Percentiles rank a stretch among this genome's conserved stretches.
These are phyloP conservation scores for Thecophora atra DNA, from an alignment of 2,888 invertebrate species.

Conservation along the genomic window DNA sequence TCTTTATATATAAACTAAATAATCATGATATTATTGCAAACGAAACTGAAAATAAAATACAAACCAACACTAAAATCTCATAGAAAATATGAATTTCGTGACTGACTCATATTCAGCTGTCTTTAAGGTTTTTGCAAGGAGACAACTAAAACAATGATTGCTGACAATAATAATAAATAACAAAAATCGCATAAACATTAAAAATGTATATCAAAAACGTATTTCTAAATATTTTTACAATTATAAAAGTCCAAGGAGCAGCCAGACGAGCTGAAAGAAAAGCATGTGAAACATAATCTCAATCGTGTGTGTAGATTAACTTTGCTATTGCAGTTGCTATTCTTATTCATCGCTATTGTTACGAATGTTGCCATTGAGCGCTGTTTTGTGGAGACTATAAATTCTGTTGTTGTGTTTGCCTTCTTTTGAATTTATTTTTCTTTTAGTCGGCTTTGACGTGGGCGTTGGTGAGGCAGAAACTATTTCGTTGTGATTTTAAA, in stretches of 20 bases:
- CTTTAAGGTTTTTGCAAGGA: too few species aligned
- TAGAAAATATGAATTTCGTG: not conserved
- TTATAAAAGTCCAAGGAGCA: too few species aligned
- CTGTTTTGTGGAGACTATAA: too few species aligned
- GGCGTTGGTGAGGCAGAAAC: slow-evolving; percentile 35
- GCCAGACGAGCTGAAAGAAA: not conserved
- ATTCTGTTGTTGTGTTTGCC: not conserved
- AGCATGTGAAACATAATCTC: not conserved
- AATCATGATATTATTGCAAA: slow-evolving; percentile 28
- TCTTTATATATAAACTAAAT: not conserved
- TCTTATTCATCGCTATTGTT: too few species aligned
- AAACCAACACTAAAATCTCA: slow-evolving; percentile 1
- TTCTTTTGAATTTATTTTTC: not conserved
- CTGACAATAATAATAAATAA: too few species aligned
- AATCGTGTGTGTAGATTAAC: not conserved
- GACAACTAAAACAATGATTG: too few species aligned
- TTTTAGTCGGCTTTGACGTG: slow-evolving; percentile 20
- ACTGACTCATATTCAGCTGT: too few species aligned
- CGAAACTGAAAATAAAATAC: slow-evolving; percentile 27
- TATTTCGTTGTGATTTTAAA: slow-evolving; percentile 32
- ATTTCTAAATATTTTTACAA: too few species aligned
- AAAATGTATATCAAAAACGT: too few species aligned
- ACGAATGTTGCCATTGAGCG: too few species aligned
- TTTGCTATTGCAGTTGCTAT: too few species aligned
- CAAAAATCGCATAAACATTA: too few species aligned